Evolutionary conservation across 2,113 vertebrate species (phyloP).

Genomic region (Psittacula cyanocephala): DNA sequence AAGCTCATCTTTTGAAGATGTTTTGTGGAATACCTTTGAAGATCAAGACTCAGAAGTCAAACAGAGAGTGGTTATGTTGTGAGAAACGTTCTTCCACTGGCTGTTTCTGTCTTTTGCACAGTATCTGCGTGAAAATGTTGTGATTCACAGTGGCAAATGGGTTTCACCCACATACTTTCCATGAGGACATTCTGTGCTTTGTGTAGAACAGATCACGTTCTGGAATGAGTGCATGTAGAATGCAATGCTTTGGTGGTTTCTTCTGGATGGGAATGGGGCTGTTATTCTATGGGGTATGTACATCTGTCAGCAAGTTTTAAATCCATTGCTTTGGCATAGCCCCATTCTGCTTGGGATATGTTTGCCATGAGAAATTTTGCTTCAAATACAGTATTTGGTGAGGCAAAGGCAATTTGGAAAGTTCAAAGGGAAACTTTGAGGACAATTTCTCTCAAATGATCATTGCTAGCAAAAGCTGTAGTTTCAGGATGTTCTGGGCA

Average conservation of each 20-base stretch:
- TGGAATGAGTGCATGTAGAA: slow-evolving; percentile 25
- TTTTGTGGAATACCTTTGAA: slow-evolving; percentile 63
- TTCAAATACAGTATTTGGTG: background rate
- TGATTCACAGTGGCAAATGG: background rate
- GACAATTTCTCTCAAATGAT: slow-evolving; percentile 14
- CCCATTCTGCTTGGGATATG: background rate
- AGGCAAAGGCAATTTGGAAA: background rate
- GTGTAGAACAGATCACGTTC: slow-evolving; percentile 40
- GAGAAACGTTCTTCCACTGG: background rate
- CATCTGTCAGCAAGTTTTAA: slow-evolving; percentile 45
- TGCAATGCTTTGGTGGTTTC: slow-evolving; percentile 48
- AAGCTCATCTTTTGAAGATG: slow-evolving; percentile 49
- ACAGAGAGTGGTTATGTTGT: background rate
- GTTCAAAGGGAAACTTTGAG: slow-evolving; percentile 21
- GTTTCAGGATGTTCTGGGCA: background rate
- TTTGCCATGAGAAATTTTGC: slow-evolving; percentile 24
- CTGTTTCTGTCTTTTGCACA: slow-evolving; percentile 18
- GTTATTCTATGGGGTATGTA: slow-evolving; percentile 6
- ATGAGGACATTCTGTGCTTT: slow-evolving; percentile 35
- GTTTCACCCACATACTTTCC: slow-evolving; percentile 51
- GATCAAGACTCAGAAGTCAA: slow-evolving; percentile 51
- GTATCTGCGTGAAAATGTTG: background rate
- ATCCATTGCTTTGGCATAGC: slow-evolving; percentile 8
- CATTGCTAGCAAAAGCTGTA: background rate
- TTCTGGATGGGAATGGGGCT: slow-evolving; percentile 10